A percentile compares a stretch with the other conserved stretches of the same genome.
Evolutionary conservation across 2,888 invertebrate genomes (phyloP).

Genomic region (Heliconius erato): DNA sequence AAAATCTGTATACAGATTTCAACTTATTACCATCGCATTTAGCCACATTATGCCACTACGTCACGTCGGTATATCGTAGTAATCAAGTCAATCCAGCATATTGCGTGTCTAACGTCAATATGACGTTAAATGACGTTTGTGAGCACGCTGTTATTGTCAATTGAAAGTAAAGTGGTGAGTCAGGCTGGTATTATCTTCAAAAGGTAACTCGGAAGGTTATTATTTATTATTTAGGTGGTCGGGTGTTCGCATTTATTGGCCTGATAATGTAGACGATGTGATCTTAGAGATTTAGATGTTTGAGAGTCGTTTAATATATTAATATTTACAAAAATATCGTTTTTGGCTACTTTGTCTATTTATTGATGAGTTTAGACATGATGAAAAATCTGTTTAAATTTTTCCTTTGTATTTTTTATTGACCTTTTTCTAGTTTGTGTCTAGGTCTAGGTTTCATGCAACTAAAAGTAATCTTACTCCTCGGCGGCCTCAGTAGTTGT

Average conservation of each 20-base stretch:
- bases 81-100: slow-evolving; percentile 50
- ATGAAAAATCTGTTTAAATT: no score
- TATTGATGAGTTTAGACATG: no score
- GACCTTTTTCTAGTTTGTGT: no score
- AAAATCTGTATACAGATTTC: not conserved
- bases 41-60: not conserved
- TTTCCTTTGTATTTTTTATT: no score
- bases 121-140: slow-evolving; percentile 17
- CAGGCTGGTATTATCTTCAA: not conserved
- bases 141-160: slow-evolving; percentile 4
- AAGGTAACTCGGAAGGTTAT: not conserved
- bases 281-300: no score
- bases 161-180: slow-evolving; percentile 11
- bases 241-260: not conserved
- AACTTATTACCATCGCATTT: not conserved
- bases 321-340: no score
- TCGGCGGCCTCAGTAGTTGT: no score
- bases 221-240: not conserved
- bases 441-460: no score
- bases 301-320: no score
- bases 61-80: slow-evolving; percentile 15
- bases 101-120: slow-evolving; percentile 63
- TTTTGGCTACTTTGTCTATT: no score
- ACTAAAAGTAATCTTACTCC: no score
- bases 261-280: not conserved